Conservation (phyloP, 2,113 vertebrate genomes). For the Mustelus asterias region DNA sequence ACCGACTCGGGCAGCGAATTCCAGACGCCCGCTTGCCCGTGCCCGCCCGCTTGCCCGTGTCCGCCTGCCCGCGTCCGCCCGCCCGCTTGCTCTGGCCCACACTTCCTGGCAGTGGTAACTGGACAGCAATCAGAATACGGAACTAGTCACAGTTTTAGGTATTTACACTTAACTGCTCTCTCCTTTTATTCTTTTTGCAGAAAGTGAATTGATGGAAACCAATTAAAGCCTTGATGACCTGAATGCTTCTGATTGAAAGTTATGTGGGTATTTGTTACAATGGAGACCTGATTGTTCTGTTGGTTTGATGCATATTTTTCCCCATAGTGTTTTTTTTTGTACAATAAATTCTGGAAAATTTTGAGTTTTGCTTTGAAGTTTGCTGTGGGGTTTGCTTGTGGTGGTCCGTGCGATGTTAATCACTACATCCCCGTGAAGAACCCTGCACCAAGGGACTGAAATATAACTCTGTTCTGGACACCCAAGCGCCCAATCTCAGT, state of each 20-base stretch:
- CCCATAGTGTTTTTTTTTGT: background rate
- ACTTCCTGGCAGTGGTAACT: background rate
- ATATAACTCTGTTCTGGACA: background rate
- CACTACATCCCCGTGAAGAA: background rate
- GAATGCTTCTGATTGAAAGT: background rate
- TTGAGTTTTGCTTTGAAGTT: background rate
- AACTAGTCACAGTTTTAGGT: background rate
- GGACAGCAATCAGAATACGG: background rate
- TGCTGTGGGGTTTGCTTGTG: background rate
- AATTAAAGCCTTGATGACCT: background rate
- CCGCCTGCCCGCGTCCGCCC: too few relatives aligned
- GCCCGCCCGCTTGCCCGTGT: too few relatives aligned
- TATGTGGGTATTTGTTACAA: background rate
- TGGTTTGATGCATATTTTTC: background rate
- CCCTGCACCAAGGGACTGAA: background rate
- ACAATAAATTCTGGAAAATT: constrained; percentile 7
- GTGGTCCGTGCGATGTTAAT: background rate
- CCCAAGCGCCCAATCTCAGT: background rate
- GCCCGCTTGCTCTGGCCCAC: background rate
- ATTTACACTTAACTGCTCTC: background rate
- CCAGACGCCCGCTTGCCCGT: too few relatives aligned
- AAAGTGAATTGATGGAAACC: constrained; percentile 12
- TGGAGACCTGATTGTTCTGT: background rate
- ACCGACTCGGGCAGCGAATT: too few relatives aligned
- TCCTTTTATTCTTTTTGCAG: background rate